A percentile compares a stretch with the other conserved stretches of the same genome.
Conservation (phyloP, 2,113 vertebrate genomes). For the Podiceps cristatus region DNA sequence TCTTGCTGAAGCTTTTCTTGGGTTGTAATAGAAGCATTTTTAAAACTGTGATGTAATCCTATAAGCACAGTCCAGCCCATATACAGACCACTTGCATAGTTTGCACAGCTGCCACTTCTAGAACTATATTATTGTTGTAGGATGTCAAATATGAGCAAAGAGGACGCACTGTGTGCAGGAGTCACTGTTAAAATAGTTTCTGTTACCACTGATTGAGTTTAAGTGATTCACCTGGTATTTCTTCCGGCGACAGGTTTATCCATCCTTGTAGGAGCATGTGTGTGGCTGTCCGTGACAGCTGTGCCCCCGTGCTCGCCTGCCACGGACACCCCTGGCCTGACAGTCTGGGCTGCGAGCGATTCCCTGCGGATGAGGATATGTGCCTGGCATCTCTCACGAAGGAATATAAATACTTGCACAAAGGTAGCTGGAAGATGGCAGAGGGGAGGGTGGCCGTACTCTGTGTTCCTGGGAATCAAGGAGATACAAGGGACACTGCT, state of each 20-base stretch:
- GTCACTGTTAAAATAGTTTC: background rate
- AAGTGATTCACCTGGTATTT: background rate
- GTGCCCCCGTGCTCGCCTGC: constrained; percentile 82
- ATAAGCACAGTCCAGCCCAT: background rate
- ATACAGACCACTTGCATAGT: background rate
- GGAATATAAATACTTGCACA: constrained; percentile 72
- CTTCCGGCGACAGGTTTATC: constrained; percentile 79
- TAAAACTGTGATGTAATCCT: background rate
- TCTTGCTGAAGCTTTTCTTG: background rate
- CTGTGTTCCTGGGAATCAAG: background rate
- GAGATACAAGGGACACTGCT: accelerated
- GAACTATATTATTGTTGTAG: background rate
- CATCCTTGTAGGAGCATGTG: constrained; percentile 89
- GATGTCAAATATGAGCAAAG: background rate
- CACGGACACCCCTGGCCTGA: constrained; percentile 85
- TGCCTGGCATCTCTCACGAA: constrained; percentile 82
- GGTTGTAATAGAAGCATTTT: background rate
- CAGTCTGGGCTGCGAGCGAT: constrained; percentile 83
- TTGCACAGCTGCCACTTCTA: background rate
- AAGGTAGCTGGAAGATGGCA: constrained; percentile 74
- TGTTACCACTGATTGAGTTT: background rate
- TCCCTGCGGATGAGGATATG: constrained; percentile 83
- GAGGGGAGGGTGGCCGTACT: background rate
- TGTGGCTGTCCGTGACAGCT: constrained; percentile 83
- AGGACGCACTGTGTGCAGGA: background rate